Evolutionary conservation across 2,113 vertebrate species (phyloP).

Genomic region (Dicerorhinus sumatrensis): DNA sequence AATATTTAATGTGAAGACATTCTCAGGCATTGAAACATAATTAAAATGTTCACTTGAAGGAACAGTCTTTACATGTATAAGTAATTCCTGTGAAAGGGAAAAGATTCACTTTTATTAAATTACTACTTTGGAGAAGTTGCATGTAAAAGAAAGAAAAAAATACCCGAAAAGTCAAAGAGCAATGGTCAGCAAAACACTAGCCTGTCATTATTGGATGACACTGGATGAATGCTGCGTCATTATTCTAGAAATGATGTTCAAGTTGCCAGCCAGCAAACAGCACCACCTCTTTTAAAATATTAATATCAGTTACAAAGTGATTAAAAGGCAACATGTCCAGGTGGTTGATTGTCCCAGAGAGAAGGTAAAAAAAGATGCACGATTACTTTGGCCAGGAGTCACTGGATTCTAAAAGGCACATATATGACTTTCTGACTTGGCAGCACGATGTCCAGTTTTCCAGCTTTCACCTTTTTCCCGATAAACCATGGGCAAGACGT

Average conservation of each 20-base stretch:
- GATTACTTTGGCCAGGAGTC: conserved; percentile 28
- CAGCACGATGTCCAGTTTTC: neutral
- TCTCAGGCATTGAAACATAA: neutral
- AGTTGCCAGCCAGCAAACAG: neutral
- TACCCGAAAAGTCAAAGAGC: neutral
- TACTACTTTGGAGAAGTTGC: neutral
- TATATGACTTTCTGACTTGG: conserved; percentile 50
- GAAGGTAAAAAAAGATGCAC: conserved; percentile 42
- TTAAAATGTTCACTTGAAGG: neutral
- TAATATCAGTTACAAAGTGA: neutral
- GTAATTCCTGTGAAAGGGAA: neutral
- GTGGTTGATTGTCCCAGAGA: conserved; percentile 1
- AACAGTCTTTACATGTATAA: neutral
- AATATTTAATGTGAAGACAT: neutral
- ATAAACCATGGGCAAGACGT: neutral
- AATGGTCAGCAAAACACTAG: neutral
- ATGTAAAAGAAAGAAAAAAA: neutral
- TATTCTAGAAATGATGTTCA: neutral
- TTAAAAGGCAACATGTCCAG: conserved; percentile 24
- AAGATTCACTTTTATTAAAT: neutral
- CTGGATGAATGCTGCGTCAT: neutral
- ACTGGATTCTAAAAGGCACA: neutral
- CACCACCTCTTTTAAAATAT: conserved; percentile 9
- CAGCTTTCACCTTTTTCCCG: neutral
- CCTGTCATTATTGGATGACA: too few relatives aligned